These are phyloP conservation scores for Lamprotornis superbus DNA, from an alignment of 2,113 vertebrate genomes.

Conservation along the genomic window DNA sequence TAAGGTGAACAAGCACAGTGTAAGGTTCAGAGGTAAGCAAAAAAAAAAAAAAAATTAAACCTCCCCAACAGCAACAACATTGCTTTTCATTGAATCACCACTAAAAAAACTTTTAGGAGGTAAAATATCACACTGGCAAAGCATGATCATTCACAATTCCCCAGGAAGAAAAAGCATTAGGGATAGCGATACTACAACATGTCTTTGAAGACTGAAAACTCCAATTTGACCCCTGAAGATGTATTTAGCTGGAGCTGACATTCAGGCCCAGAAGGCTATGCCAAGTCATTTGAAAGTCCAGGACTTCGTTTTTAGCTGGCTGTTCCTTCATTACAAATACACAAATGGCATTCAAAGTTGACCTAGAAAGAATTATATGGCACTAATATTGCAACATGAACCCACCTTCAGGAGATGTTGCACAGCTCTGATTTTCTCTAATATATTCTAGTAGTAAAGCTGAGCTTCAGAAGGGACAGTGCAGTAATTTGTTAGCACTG, in stretches of 20 bases:
- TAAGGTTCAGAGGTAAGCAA: background rate
- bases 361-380: conserved; percentile 46
- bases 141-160: background rate
- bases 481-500: background rate
- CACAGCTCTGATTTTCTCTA: background rate
- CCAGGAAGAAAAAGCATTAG: background rate
- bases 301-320: background rate
- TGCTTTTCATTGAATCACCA: background rate
- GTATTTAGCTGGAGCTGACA: background rate
- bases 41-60: background rate
- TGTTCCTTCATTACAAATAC: background rate
- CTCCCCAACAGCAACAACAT: accelerated
- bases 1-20: background rate
- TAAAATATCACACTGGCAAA: background rate
- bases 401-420: background rate
- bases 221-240: background rate
- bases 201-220: background rate
- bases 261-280: conserved; percentile 12
- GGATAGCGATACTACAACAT: background rate
- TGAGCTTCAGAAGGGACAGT: background rate
- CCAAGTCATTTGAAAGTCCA: conserved; percentile 7
- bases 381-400: background rate
- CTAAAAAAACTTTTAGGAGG: background rate
- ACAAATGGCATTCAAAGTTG: conserved; percentile 21
- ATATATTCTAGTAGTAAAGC: background rate